Conservation (phyloP, 2,888 invertebrate species). For the Amorpha juglandis region DNA sequence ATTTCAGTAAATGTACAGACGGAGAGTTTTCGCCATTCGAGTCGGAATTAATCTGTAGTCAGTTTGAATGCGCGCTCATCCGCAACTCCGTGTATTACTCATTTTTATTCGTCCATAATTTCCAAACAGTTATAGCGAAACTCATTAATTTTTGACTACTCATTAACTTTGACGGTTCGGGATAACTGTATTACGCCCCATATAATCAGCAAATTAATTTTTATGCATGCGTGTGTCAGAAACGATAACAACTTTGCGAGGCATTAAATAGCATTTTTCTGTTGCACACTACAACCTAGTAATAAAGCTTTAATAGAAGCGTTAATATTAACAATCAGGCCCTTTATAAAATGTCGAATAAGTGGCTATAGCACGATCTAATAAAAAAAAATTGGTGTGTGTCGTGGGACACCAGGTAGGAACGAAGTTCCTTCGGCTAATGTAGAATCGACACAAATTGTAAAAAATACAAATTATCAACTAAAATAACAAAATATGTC, state of each 20-base stretch:
- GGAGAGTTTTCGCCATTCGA: conserved; percentile 18
- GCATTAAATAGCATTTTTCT: neutral
- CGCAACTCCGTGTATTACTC: conserved; percentile 7
- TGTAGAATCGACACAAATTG: too few relatives aligned
- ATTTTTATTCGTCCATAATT: conserved; percentile 17
- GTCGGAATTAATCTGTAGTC: conserved; percentile 24
- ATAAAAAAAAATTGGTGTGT: too few relatives aligned
- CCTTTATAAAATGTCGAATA: too few relatives aligned
- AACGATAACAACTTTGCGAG: neutral
- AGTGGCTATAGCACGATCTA: too few relatives aligned
- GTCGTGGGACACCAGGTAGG: too few relatives aligned
- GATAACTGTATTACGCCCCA: neutral
- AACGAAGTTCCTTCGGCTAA: too few relatives aligned
- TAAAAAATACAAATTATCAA: too few relatives aligned
- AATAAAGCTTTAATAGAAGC: too few relatives aligned
- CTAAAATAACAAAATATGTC: too few relatives aligned
- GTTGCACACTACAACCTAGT: too few relatives aligned
- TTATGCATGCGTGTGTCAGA: neutral
- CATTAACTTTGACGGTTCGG: neutral
- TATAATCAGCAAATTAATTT: neutral
- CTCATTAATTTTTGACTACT: conserved; percentile 8
- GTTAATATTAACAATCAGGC: too few relatives aligned
- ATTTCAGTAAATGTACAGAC: conserved; percentile 14
- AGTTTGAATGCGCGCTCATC: conserved; percentile 4
- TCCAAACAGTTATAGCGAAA: neutral